Evolutionary conservation across 2,888 invertebrate genomes (phyloP).

Genomic region (Melitaea athalia): DNA sequence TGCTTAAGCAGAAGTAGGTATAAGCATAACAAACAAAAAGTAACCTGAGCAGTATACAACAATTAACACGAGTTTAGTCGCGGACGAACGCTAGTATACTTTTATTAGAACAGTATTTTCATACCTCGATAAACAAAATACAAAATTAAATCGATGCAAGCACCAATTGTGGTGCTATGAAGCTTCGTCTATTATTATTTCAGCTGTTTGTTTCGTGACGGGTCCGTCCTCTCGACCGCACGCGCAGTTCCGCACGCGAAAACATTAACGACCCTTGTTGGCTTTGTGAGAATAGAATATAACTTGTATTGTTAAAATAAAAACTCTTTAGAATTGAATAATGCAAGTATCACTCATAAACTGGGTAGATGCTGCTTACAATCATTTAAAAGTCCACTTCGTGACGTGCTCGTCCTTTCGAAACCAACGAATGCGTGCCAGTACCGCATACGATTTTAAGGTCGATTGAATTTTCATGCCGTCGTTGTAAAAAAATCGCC

Average conservation of each 20-base stretch:
- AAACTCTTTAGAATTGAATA: background rate
- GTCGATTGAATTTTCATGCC: constrained; percentile 2
- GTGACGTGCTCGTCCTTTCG: constrained; percentile 61
- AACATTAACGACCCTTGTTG: constrained; percentile 20
- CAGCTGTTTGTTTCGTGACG: constrained; percentile 54
- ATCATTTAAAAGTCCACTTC: constrained; percentile 39
- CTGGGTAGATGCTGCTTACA: background rate
- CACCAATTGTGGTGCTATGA: constrained; percentile 13
- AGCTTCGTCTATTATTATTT: constrained; percentile 37
- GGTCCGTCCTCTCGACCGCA: constrained; percentile 51
- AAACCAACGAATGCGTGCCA: constrained; percentile 40
- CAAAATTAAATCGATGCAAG: constrained; percentile 13
- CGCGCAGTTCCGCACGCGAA: constrained; percentile 40
- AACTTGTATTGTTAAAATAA: background rate
- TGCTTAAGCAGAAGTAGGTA: too few species aligned
- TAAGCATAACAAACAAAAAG: background rate
- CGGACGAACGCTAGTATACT: background rate
- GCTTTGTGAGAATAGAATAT: constrained; percentile 2
- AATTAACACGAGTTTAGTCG: background rate
- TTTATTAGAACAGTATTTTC: constrained; percentile 1
- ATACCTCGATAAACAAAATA: background rate
- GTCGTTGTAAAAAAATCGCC: background rate
- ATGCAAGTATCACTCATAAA: background rate
- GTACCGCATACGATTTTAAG: constrained; percentile 19
- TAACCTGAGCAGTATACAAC: background rate